These are phyloP conservation scores for Eurytoma californica DNA, from an alignment of 2,888 invertebrate genomes.

Conservation along the genomic window DNA sequence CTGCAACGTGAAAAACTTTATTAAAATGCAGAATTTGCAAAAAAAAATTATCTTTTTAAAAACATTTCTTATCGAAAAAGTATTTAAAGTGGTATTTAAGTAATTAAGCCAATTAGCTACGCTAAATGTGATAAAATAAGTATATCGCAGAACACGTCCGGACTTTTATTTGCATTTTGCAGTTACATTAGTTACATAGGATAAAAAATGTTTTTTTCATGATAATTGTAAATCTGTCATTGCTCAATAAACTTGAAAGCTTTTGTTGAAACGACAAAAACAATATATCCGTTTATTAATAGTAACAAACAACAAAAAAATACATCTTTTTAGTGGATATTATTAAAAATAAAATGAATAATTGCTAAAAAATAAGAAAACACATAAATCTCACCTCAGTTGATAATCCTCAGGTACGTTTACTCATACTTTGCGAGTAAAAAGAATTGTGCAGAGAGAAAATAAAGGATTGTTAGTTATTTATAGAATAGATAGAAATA, in stretches of 20 bases:
- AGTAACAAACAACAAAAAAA: conserved; percentile 6
- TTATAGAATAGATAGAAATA: conserved; percentile 6
- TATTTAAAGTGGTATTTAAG: background rate
- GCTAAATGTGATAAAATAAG: no score
- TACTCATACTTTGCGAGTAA: conserved; percentile 65
- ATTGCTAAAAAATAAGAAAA: background rate
- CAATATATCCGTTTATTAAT: background rate
- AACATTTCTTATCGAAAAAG: conserved; percentile 6
- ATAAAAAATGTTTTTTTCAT: no score
- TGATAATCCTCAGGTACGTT: conserved; percentile 60
- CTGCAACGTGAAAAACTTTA: conserved; percentile 61
- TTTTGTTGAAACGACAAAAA: no score
- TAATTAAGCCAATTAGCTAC: no score
- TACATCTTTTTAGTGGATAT: background rate
- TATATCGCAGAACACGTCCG: no score
- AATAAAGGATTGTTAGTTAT: conserved; percentile 61
- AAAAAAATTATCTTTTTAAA: conserved; percentile 5
- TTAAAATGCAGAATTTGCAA: background rate
- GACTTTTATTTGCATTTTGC: no score
- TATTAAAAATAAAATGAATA: background rate
- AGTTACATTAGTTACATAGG: no score
- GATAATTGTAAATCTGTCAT: no score
- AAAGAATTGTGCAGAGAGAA: conserved; percentile 66
- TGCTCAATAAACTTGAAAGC: no score
- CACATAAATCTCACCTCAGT: conserved; percentile 64